Evolutionary conservation across 2,797 vertebrate species (phyloP).

Genomic region (Xerus rutilus): DNA sequence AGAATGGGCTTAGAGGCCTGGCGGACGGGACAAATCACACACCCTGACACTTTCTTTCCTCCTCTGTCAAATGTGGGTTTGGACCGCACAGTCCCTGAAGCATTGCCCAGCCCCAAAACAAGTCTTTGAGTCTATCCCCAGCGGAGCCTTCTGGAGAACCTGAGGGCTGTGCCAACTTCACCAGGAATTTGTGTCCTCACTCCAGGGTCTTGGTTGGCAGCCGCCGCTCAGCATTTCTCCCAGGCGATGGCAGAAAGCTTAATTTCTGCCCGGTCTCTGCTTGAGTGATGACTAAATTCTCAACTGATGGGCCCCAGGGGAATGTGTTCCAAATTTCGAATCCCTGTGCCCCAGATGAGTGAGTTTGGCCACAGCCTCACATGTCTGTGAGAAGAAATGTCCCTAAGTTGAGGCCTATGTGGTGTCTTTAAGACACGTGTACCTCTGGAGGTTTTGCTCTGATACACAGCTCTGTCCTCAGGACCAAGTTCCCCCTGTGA

Average conservation of each 20-base stretch:
- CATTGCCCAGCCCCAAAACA: accelerated
- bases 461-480: neutral
- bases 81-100: accelerated
- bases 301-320: neutral
- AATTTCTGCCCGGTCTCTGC: neutral
- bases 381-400: neutral
- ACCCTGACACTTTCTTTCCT: neutral
- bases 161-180: accelerated
- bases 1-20: accelerated
- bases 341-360: neutral
- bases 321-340: neutral
- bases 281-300: neutral
- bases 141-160: accelerated
- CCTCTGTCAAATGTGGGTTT: accelerated
- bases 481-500: neutral
- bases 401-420: neutral
- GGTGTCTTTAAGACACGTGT: accelerated
- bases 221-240: neutral
- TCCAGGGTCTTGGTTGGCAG: accelerated
- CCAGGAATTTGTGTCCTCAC: accelerated
- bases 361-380: neutral
- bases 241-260: accelerated
- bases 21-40: accelerated
- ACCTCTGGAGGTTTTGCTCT: accelerated
- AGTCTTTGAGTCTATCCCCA: accelerated